Percentiles rank a stretch among this genome's conserved stretches.
phyloP scores from a whole-genome alignment of 2,888 invertebrate genomes.

The Myathropa florea region DNA sequence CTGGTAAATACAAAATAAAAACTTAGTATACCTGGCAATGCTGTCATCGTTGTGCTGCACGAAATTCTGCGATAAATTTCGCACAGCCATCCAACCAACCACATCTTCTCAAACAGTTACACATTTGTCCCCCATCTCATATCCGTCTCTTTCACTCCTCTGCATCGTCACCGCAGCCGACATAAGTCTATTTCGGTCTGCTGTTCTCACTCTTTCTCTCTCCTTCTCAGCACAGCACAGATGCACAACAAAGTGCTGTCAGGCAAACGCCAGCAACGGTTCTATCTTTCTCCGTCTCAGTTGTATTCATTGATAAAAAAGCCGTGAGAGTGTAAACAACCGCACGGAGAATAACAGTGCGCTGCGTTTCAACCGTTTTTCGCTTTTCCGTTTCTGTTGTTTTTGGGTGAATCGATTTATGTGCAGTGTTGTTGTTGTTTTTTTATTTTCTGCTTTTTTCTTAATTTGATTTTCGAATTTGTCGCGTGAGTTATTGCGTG shows the following conservation, averaged over 20 bases:
- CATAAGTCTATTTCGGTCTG: not conserved
- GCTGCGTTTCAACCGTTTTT: conserved; percentile 33
- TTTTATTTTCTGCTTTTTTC: not conserved
- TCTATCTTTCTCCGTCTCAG: conserved; percentile 40
- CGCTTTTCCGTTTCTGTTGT: conserved; percentile 10
- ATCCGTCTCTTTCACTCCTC: not conserved
- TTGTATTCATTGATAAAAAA: conserved; percentile 68
- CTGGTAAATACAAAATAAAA: not conserved
- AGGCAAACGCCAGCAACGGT: conserved; percentile 1
- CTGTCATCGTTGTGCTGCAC: not conserved
- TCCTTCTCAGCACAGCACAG: not conserved
- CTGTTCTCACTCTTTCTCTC: not conserved
- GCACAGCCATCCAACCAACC: not conserved
- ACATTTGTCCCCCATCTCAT: not conserved
- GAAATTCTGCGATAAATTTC: conserved; percentile 21
- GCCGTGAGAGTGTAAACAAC: conserved; percentile 67
- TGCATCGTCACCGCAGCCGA: not conserved
- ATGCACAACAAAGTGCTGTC: conserved; percentile 40
- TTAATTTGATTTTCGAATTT: conserved; percentile 1
- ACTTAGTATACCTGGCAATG: conserved; percentile 19
- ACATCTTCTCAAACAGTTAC: conserved; percentile 30
- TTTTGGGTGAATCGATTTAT: conserved; percentile 42
- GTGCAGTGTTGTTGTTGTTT: not conserved
- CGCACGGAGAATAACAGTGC: conserved; percentile 4
- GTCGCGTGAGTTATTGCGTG: conserved; percentile 2